Evolutionary conservation across 2,113 vertebrate species (phyloP), one percentile per base, ranked within the genome.

Genomic region (Narcine bancroftii): DNA sequence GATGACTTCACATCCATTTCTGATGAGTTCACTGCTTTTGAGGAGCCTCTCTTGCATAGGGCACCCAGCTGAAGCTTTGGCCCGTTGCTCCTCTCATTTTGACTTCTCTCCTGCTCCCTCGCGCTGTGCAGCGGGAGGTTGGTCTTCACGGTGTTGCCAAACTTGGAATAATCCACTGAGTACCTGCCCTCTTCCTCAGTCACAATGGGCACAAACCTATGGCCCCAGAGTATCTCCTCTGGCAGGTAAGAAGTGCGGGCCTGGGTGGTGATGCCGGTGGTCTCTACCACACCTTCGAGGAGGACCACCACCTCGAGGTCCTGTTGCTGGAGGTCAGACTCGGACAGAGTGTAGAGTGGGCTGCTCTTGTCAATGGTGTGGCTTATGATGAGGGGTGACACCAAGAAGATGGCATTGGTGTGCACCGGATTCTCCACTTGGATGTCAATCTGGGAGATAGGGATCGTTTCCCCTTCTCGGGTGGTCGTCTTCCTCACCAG

Each of bases 151-250:
- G 97, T 97, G 94, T 97, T 97, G 7, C 97, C 97, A 1, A 97
- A 97, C 94, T 97, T 97, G n/a, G 96, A 97, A 93, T 97, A 97
- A 93, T 97, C 96, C 1, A 97, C 96, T 0, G 96, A 96, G 94
- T 97, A 97, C 0, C 95, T 95, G 0, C 95, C 95, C 2, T 97
- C 97, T 92, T 97, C 97, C 92, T 97, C 97, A 0, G 95, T 95
- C 29, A 97, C 95, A 92, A 97, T 96, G 93, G 97, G 96, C 76
- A 97, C 96, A 42, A 97, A 97, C n/a, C 97, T 96, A 13, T 95
- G 93, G 15, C 96, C 96, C 97, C 96, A 97, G 92, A 96, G 94
- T 93, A 97, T 97, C 95, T 97, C 97, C 47, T 97, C 96, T 0
- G 96, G 96, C 0, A 94, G 95, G 94, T 97, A 97, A 76, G 97